Evolutionary conservation across 2,113 vertebrate genomes (phyloP).

Genomic region (Heterotilapia buettikoferi): DNA sequence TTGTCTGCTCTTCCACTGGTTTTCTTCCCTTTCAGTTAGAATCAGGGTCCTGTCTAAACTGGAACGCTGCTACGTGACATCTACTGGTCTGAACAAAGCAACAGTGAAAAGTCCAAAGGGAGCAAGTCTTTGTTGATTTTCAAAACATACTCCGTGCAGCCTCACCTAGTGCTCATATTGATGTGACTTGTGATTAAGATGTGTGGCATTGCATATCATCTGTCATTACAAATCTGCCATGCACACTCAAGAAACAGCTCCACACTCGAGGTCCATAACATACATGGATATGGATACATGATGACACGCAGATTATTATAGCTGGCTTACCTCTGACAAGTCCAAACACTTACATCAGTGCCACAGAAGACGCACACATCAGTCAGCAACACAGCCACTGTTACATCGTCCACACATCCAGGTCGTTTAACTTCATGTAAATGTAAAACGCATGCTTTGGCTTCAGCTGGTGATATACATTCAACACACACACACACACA

Average conservation of each 20-base stretch:
- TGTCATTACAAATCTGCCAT: neutral
- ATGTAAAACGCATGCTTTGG: neutral
- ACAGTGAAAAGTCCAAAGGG: neutral
- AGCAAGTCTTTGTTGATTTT: neutral
- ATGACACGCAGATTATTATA: neutral
- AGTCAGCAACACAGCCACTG: neutral
- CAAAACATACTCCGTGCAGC: neutral
- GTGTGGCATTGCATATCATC: neutral
- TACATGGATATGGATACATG: neutral
- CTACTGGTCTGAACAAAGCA: neutral
- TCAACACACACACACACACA: neutral
- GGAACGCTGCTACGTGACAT: neutral
- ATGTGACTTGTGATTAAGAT: neutral
- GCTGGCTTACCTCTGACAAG: neutral
- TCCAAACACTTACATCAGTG: slow-evolving; percentile 1
- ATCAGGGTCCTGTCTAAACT: neutral
- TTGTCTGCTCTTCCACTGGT: neutral
- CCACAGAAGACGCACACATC: neutral
- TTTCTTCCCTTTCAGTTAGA: neutral
- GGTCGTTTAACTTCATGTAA: neutral
- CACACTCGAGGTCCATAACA: neutral
- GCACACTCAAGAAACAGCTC: neutral
- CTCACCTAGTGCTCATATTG: neutral
- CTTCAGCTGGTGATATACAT: neutral
- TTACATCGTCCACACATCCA: neutral